phyloP scores from a whole-genome alignment of 2,797 vertebrate species.

The Sebastes diploproa region DNA sequence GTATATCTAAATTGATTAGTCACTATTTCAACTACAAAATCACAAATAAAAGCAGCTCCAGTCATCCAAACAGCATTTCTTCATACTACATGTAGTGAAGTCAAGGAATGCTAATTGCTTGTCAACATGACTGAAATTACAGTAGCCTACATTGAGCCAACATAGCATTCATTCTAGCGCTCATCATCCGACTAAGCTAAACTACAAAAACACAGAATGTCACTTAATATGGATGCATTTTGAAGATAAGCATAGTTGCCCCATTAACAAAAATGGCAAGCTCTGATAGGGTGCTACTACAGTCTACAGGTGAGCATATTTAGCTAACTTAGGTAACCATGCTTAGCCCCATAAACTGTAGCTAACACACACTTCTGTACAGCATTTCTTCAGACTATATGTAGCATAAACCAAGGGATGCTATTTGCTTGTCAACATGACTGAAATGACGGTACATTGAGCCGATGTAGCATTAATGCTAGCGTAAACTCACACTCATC shows the following conservation, averaged over 20 bases:
- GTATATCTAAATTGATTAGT: background rate
- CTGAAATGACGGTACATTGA: too few relatives aligned
- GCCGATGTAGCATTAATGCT: background rate
- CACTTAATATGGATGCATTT: too few relatives aligned
- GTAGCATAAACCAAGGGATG: background rate
- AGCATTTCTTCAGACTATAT: too few relatives aligned
- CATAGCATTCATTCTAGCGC: background rate
- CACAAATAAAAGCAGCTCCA: background rate
- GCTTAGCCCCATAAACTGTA: too few relatives aligned
- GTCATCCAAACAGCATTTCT: background rate
- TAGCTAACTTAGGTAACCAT: too few relatives aligned
- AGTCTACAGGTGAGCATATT: too few relatives aligned
- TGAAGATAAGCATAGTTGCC: too few relatives aligned
- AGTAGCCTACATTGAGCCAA: background rate
- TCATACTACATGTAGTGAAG: background rate
- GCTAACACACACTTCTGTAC: too few relatives aligned
- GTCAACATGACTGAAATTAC: background rate
- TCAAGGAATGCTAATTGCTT: background rate
- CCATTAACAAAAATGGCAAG: too few relatives aligned
- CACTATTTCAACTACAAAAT: background rate
- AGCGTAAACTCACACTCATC: rapidly evolving
- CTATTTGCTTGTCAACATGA: background rate
- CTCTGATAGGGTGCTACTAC: too few relatives aligned
- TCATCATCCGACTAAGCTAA: too few relatives aligned
- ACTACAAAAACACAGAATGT: too few relatives aligned